Conservation (phyloP, 2,797 vertebrate species). For the Lacerta viridis region DNA sequence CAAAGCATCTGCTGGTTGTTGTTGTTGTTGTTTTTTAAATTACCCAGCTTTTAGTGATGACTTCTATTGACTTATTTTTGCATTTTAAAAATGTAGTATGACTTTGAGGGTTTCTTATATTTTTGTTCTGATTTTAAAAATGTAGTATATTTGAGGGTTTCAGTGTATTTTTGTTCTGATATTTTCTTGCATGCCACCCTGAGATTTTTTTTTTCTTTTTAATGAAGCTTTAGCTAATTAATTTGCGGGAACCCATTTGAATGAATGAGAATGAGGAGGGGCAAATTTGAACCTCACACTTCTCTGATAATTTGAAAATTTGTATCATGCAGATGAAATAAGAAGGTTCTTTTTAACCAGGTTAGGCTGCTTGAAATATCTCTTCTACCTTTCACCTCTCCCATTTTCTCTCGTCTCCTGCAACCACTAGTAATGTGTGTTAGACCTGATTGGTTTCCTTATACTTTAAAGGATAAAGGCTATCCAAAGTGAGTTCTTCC, state of each 20-base stretch:
- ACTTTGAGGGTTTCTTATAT: too few species aligned
- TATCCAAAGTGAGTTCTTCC: slow-evolving; percentile 42
- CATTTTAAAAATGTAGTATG: too few species aligned
- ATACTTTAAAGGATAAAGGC: not conserved
- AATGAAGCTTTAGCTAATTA: not conserved
- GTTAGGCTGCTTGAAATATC: not conserved
- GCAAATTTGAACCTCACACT: not conserved
- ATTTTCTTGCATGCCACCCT: too few species aligned
- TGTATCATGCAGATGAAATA: not conserved
- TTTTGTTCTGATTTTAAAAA: not conserved
- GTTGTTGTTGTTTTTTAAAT: too few species aligned
- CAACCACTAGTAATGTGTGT: not conserved
- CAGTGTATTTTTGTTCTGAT: not conserved
- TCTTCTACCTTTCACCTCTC: not conserved
- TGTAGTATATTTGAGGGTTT: too few species aligned
- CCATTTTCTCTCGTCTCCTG: not conserved
- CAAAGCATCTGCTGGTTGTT: too few species aligned
- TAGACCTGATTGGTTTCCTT: slow-evolving; percentile 27
- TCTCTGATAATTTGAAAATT: not conserved
- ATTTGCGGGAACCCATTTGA: not conserved
- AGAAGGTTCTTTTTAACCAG: not conserved
- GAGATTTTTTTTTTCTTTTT: too few species aligned
- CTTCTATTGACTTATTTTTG: too few species aligned
- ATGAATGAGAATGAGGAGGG: not conserved
- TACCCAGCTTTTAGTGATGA: too few species aligned